Base-by-base conservation (phyloP, 1,140 invertebrate genomes). In the Eciton burchellii region DNA sequence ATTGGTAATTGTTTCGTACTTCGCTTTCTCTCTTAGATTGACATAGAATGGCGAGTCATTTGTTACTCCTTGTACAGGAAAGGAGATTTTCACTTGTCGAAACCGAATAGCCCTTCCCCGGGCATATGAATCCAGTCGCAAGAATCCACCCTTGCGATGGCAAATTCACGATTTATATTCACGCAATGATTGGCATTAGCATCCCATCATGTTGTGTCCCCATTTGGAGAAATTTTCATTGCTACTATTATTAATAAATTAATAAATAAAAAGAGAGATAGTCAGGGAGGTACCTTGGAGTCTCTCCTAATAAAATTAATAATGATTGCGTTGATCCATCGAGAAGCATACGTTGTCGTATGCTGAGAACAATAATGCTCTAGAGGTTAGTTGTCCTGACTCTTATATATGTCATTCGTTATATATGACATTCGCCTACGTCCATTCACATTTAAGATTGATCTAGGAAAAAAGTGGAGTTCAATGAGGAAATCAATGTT, bases 211-310 rank as follows among this genome's bases (percentile, higher is more conserved):
- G 60, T 9, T 29, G n/a, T 24, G 9, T 43, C 29, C 16, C 4
- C 16, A 1, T 14, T n/a, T 0, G 59, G 8, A 29, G 29, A 43
- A 41, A 52, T 57, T 24, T 63, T n/a, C 60, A 63, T 43, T 63
- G 35, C 29, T 63, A 35, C 60, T 63, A 63, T 35, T 29, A 16
- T 16, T 4, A 3, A 43, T 11, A 63, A 63, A n/a, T n/a, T n/a
- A n/a, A n/a, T n/a, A n/a, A n/a, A n/a, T 43, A 43, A 19, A 6
- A 5, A 63, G n/a, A 63, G 12, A 43, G 2, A 4, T 60, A 29
- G 57, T 16, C 0, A 35, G 16, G 60, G 60, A 63, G 60, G 60
- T 63, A 63, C 35, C 29, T 63, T 35, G 60, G 60, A 63, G 35
- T 35, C 29, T 45, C 29, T 35, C 35, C 29, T 35, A 63, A 43